These are phyloP conservation scores for Pharmacophagus antenor DNA, from an alignment of 2,888 invertebrate species.

Conservation along the genomic window DNA sequence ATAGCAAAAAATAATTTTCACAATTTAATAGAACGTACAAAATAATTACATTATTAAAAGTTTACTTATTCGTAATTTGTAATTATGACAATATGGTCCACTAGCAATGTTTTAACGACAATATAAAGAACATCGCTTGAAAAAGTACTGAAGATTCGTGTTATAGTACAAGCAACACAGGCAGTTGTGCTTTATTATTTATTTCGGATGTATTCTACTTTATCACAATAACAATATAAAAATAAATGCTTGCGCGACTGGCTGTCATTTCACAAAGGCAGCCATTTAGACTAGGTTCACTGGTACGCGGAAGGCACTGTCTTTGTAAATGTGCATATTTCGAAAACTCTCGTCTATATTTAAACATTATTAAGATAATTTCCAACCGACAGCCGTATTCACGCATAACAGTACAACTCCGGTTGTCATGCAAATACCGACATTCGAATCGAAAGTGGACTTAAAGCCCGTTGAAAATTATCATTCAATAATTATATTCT, in stretches of 20 bases:
- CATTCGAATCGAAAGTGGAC: background rate
- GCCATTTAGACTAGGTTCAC: slow-evolving; percentile 74
- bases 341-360: slow-evolving; percentile 14
- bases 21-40: slow-evolving; percentile 7
- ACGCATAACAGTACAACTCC: slow-evolving; percentile 58
- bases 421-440: slow-evolving; percentile 45
- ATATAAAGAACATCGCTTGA: slow-evolving; percentile 1
- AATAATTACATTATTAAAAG: background rate
- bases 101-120: background rate
- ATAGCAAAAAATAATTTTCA: slow-evolving; percentile 25
- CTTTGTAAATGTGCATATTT: slow-evolving; percentile 34
- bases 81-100: slow-evolving; percentile 4
- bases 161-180: slow-evolving; percentile 4
- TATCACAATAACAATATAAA: slow-evolving; percentile 67
- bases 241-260: slow-evolving; percentile 78
- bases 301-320: slow-evolving; percentile 75
- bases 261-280: slow-evolving; percentile 48
- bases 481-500: background rate
- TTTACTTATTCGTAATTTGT: background rate
- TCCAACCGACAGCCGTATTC: slow-evolving; percentile 30
- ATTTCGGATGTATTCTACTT: slow-evolving; percentile 33
- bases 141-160: slow-evolving; percentile 9
- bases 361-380: slow-evolving; percentile 20
- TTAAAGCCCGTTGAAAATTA: slow-evolving; percentile 19
- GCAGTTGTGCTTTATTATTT: slow-evolving; percentile 38